Base-by-base conservation (phyloP, 1,140 invertebrate species). In the Archegozetes longisetosus region DNA sequence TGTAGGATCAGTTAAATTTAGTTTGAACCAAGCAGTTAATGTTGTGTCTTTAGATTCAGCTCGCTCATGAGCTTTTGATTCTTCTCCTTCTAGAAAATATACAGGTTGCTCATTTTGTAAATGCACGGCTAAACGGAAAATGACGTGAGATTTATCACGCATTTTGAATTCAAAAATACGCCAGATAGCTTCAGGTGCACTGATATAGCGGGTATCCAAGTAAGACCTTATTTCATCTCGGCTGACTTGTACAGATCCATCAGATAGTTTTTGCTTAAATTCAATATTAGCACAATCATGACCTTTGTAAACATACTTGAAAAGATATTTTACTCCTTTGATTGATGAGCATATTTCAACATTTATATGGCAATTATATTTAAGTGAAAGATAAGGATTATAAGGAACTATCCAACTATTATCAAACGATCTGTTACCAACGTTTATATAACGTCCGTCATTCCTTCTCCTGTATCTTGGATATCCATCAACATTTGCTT, bases 121-220 rank as follows among this genome's bases (percentile, higher is more conserved):
- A 70, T 78, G 74, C 9, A 77, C 73, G 3, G 67, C 67, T 29
- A 78, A 66, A 62, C 73, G 70, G 40, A 69, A 47, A 64, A 76
- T 67, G 32, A 69, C 54, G 48, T 72, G 70, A 64, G 70, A 63
- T 26, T 71, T 53, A 66, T 76, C 70, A 64, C 76, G 72, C 58
- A 69, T 64, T 60, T 40, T 24, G 63, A 68, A 69, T 54, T 51
- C 59, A 49, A 60, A 54, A 13, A 69, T 17, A 12, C 66, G 51
- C 55, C 55, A 68, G 47, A 64, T 25, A 6, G 68, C 67, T 60
- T 69, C 69, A 17, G 55, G 54, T 46, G 67, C n/a, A 40, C 64
- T 53, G 3, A 68, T 53, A 61, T 67, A 68, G 23, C 68, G 2
- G 1, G 14, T 49, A n/a, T 66, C 53, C 20, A 65, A 20, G 55